Percentiles rank a stretch among this genome's conserved stretches.
Evolutionary conservation across 1,140 invertebrate species (phyloP).

Genomic region (Drosophila ercepeae): DNA sequence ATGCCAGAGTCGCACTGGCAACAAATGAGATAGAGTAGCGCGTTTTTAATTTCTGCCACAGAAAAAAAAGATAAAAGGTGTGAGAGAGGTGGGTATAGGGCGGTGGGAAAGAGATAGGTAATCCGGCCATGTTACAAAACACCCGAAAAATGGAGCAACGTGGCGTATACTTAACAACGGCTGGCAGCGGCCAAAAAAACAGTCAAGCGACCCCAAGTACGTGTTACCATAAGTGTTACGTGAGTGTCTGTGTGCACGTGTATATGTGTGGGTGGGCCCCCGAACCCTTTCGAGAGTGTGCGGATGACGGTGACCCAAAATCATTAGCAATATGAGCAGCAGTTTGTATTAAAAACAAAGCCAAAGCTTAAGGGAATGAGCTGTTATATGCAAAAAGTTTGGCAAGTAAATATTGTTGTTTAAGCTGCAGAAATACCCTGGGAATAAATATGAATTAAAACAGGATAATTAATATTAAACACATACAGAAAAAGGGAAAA

Average conservation of each 20-base stretch:
- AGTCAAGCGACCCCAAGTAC: slow-evolving; percentile 48
- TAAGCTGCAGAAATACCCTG: neutral
- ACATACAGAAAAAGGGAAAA: neutral
- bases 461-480: neutral
- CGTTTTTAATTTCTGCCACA: slow-evolving; percentile 67
- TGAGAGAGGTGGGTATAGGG: neutral
- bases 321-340: slow-evolving; percentile 82
- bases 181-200: slow-evolving; percentile 6
- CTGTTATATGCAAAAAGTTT: slow-evolving; percentile 68
- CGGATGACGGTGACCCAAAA: slow-evolving; percentile 75
- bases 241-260: slow-evolving; percentile 44
- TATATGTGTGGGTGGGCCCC: slow-evolving; percentile 36
- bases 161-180: slow-evolving; percentile 56
- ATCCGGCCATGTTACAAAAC: slow-evolving; percentile 6
- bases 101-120: neutral
- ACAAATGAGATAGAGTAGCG: slow-evolving; percentile 46
- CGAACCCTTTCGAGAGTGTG: slow-evolving; percentile 51
- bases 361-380: slow-evolving; percentile 42
- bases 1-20: slow-evolving; percentile 36
- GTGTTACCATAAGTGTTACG: slow-evolving; percentile 64
- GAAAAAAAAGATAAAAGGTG: slow-evolving; percentile 3
- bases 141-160: slow-evolving; percentile 34
- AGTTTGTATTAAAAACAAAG: slow-evolving; percentile 80
- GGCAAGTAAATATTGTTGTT: neutral
- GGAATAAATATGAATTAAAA: neutral